Conservation (phyloP, 1,140 invertebrate genomes). For the Drosophila azteca region DNA sequence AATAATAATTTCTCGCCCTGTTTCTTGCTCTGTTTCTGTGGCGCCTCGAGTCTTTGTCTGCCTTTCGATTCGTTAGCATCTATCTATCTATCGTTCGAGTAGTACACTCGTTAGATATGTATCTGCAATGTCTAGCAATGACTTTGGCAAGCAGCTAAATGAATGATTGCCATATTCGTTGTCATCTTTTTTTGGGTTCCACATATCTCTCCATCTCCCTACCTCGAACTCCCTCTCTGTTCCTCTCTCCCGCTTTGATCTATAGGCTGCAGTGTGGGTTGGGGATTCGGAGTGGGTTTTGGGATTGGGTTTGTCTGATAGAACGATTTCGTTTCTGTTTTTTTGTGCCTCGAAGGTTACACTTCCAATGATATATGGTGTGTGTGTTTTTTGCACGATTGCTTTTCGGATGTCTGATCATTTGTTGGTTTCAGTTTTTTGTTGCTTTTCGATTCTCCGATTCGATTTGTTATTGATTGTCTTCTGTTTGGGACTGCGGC, state of each 20-base stretch:
- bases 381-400: conserved; percentile 21
- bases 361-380: conserved; percentile 20
- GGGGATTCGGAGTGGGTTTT: too few species aligned
- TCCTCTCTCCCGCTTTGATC: conserved; percentile 44
- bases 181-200: conserved; percentile 36
- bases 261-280: conserved; percentile 22
- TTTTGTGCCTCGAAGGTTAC: conserved; percentile 38
- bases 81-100: not conserved
- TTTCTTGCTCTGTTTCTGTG: conserved; percentile 39
- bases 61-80: conserved; percentile 47
- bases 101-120: conserved; percentile 44
- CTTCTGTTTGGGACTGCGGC: not conserved
- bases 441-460: too few species aligned
- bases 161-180: conserved; percentile 67
- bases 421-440: too few species aligned
- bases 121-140: conserved; percentile 59
- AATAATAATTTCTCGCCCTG: conserved; percentile 48
- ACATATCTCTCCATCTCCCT: not conserved
- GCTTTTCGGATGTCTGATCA: conserved; percentile 18
- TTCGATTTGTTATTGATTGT: conserved; percentile 2
- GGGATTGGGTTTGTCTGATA: conserved; percentile 18
- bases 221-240: too few species aligned
- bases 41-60: conserved; percentile 55
- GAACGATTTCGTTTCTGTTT: conserved; percentile 33
- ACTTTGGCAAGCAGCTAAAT: conserved; percentile 54